Base-by-base conservation (phyloP, 1,140 invertebrate species). In the Himalopsyche phryganea region DNA sequence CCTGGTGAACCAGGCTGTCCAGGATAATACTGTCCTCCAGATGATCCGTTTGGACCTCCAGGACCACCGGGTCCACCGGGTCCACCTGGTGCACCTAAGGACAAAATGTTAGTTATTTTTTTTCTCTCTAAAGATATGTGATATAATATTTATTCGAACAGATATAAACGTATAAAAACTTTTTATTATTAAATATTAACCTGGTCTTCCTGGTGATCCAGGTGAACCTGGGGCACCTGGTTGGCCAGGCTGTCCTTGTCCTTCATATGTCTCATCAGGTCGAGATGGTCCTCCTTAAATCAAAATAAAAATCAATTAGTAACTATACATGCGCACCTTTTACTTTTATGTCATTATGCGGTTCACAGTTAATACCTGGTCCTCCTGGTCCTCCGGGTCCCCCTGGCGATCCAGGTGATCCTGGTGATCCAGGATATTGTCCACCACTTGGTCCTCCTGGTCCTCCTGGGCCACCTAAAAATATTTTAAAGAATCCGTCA, bases 41-140 rank as follows among this genome's bases (percentile, higher is more conserved):
- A 36, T 45, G 65, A 58, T 23, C 57, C 51, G 7, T 65, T 65
- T 6, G 63, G 48, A 23, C 33, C 45, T 46, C 50, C 49, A 18
- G 38, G 50, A 13, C 28, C 11, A 35, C 38, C 50, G 32, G 63
- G 23, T 33, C 51, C 33, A 4, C 47, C 61, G 4, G 63, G 68
- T 19, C 57, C 47, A 58, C 58, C 67, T 40, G 65, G 69, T 52
- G 0, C 13, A n/a, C 40, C 55, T 2, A n/a, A n/a, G n/a, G n/a
- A n/a, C n/a, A n/a, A n/a, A 48, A n/a, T n/a, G n/a, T n/a, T n/a
- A n/a, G n/a, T 33, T 19, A 60, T 3, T 18, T 52, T n/a, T n/a
- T n/a, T n/a, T n/a, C n/a, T n/a, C n/a, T n/a, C n/a, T n/a, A n/a
- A n/a, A n/a, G n/a, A n/a, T n/a, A n/a, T n/a, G n/a, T n/a, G n/a